Evolutionary conservation across 2,113 vertebrate species (phyloP).

Genomic region (Erinaceus europaeus): DNA sequence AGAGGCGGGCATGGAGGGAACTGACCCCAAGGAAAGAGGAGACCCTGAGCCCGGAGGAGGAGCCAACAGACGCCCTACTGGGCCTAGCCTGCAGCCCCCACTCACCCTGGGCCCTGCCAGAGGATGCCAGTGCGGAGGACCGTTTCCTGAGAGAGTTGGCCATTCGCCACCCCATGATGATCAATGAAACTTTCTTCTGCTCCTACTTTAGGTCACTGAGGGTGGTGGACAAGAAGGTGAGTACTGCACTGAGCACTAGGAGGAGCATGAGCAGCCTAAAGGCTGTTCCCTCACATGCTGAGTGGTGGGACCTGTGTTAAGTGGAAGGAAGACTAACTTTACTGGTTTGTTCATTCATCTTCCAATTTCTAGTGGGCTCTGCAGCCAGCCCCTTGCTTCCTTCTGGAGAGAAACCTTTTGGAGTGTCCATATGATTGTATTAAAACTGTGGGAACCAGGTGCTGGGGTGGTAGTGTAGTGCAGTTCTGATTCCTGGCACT

Average conservation of each 20-base stretch:
- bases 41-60: background rate
- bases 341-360: too few species aligned
- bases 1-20: accelerated
- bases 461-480: too few species aligned
- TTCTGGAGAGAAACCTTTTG: too few species aligned
- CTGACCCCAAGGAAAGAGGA: background rate
- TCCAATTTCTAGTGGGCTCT: too few species aligned
- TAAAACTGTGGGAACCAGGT: too few species aligned
- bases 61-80: conserved; percentile 76
- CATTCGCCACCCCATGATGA: conserved; percentile 64
- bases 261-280: background rate
- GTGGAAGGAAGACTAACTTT: too few species aligned
- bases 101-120: conserved; percentile 85
- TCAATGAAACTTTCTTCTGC: conserved; percentile 68
- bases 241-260: background rate
- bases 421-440: too few species aligned
- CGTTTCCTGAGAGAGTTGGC: conserved; percentile 80
- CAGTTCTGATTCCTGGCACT: too few species aligned
- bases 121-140: conserved; percentile 79
- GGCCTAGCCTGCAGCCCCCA: conserved; percentile 79
- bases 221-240: conserved; percentile 84
- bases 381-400: too few species aligned
- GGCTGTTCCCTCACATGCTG: accelerated
- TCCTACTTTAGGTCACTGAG: conserved; percentile 80
- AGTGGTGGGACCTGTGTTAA: too few species aligned